Evolutionary conservation across 2,113 vertebrate species (phyloP).

Genomic region (Clarias magur): DNA sequence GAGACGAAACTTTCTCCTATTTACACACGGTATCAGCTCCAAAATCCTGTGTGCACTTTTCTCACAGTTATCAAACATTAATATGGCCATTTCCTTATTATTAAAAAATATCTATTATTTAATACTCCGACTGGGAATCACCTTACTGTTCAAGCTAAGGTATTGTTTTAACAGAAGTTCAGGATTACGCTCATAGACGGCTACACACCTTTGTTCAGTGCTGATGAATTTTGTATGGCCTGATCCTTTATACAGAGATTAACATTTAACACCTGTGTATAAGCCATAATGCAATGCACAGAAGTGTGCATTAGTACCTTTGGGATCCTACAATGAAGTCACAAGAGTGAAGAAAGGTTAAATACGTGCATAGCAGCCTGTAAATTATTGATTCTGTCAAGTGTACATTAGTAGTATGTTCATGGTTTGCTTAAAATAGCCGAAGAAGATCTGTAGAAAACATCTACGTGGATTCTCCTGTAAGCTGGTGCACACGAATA

Average conservation of each 20-base stretch:
- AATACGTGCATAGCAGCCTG: background rate
- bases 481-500: too few relatives aligned
- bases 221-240: background rate
- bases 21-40: background rate
- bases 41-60: background rate
- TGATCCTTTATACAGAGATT: background rate
- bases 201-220: background rate
- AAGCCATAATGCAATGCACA: background rate
- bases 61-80: background rate
- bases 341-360: background rate
- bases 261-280: background rate
- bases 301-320: background rate
- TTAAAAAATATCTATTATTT: background rate
- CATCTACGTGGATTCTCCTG: background rate
- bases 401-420: background rate
- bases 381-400: background rate
- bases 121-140: background rate
- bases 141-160: background rate
- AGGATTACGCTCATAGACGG: background rate
- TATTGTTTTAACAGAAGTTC: background rate
- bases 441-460: background rate
- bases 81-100: background rate
- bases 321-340: background rate
- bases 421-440: background rate
- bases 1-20: constrained; percentile 8